Conservation (phyloP, 1,140 invertebrate species). For the Apis mellifera region DNA sequence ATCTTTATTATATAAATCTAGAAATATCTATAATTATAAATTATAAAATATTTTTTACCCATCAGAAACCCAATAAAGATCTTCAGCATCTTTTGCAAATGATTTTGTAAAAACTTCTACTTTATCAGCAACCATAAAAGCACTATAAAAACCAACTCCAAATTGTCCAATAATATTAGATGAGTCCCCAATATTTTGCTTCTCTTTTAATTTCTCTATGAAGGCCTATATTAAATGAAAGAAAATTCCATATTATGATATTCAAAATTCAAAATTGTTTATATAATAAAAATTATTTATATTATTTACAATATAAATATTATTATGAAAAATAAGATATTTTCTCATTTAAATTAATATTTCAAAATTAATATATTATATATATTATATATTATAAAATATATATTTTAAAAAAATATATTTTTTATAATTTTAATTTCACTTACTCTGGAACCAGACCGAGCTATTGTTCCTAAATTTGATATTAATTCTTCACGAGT, state of each 20-base stretch:
- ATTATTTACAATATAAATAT: neutral
- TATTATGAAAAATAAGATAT: too few species aligned
- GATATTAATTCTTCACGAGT: conserved; percentile 94
- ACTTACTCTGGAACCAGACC: conserved; percentile 95
- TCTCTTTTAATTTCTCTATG: conserved; percentile 90
- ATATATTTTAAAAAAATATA: too few species aligned
- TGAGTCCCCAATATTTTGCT: conserved; percentile 83
- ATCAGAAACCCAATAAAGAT: conserved; percentile 94
- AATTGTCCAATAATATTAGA: conserved; percentile 98
- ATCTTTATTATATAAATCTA: neutral
- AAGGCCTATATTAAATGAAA: conserved; percentile 84
- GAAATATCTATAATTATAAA: conserved; percentile 9
- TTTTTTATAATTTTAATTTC: conserved; percentile 11
- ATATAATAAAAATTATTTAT: neutral
- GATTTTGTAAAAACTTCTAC: conserved; percentile 94
- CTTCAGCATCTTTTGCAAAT: conserved; percentile 84
- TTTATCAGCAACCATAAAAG: conserved; percentile 97
- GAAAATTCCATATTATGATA: neutral
- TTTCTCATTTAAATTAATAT: too few species aligned
- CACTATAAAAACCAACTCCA: conserved; percentile 98
- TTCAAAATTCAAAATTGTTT: neutral
- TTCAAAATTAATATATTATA: too few species aligned
- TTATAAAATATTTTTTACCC: conserved; percentile 83
- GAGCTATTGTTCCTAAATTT: conserved; percentile 97
- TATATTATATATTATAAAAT: too few species aligned